These are phyloP conservation scores for Premnoplex brunnescens DNA, from an alignment of 2,797 vertebrate genomes.

Conservation along the genomic window DNA sequence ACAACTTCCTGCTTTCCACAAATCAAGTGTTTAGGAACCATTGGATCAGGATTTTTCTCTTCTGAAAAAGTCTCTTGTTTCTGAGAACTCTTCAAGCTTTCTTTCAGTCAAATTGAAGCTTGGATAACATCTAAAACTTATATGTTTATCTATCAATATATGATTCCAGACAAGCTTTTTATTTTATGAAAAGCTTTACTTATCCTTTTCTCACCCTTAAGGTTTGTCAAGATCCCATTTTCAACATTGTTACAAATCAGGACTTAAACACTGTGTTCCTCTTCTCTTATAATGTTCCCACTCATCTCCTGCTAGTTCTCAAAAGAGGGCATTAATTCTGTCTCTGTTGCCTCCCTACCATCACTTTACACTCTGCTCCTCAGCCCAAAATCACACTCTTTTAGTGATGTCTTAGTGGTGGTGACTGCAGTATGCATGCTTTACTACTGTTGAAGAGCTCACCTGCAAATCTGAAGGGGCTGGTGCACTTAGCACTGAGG, in stretches of 20 bases:
- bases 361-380: neutral
- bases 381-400: neutral
- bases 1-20: neutral
- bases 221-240: neutral
- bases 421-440: rapidly evolving
- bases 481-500: neutral
- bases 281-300: neutral
- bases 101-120: neutral
- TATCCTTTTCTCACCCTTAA: neutral
- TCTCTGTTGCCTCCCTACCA: neutral
- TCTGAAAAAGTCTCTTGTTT: neutral
- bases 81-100: neutral
- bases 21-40: neutral
- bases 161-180: neutral
- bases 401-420: too few species aligned
- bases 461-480: neutral
- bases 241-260: neutral
- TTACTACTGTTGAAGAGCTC: neutral
- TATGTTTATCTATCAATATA: neutral
- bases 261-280: rapidly evolving
- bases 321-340: neutral
- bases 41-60: neutral
- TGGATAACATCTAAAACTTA: neutral
- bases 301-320: neutral
- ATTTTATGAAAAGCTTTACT: neutral